Percentiles rank a stretch among this genome's conserved stretches.
Conservation (phyloP, 2,888 invertebrate species). For the Rhingia campestris region DNA sequence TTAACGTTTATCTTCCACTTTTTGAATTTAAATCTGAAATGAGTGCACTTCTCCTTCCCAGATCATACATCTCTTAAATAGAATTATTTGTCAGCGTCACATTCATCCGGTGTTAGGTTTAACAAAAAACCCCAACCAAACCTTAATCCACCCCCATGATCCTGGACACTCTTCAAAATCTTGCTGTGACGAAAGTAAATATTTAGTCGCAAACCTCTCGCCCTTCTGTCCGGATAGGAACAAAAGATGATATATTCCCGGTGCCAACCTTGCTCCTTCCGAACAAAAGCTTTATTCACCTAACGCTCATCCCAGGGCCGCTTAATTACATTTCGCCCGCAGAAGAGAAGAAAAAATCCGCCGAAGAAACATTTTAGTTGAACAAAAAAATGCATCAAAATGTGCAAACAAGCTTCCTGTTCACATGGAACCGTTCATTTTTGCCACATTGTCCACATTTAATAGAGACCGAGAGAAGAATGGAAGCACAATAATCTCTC, state of each 20-base stretch:
- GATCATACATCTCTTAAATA: too few relatives aligned
- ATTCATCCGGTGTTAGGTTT: too few relatives aligned
- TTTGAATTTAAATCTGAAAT: too few relatives aligned
- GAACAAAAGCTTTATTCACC: slow-evolving; percentile 30
- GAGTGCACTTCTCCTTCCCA: too few relatives aligned
- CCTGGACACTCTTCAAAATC: slow-evolving; percentile 24
- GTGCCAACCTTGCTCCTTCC: not conserved
- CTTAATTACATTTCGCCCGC: slow-evolving; percentile 60
- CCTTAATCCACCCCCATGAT: not conserved
- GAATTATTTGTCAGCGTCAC: too few relatives aligned
- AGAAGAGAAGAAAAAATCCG: slow-evolving; percentile 45
- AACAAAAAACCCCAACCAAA: not conserved
- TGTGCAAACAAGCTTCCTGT: slow-evolving; percentile 33
- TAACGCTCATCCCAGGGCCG: slow-evolving; percentile 46
- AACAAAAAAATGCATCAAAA: slow-evolving; percentile 15
- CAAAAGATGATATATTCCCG: slow-evolving; percentile 19
- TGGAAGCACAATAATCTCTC: slow-evolving; percentile 45
- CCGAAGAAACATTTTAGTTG: slow-evolving; percentile 11
- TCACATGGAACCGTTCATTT: slow-evolving; percentile 51
- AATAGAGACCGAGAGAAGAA: slow-evolving; percentile 59
- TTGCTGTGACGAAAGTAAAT: slow-evolving; percentile 40
- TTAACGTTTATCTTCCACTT: too few relatives aligned
- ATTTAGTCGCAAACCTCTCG: slow-evolving; percentile 36
- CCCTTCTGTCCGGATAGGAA: slow-evolving; percentile 5
- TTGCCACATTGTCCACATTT: slow-evolving; percentile 64